A percentile compares a stretch with the other conserved stretches of the same genome.
These are phyloP conservation scores for Melierax canorus DNA, from an alignment of 2,113 vertebrate species.

Conservation along the genomic window DNA sequence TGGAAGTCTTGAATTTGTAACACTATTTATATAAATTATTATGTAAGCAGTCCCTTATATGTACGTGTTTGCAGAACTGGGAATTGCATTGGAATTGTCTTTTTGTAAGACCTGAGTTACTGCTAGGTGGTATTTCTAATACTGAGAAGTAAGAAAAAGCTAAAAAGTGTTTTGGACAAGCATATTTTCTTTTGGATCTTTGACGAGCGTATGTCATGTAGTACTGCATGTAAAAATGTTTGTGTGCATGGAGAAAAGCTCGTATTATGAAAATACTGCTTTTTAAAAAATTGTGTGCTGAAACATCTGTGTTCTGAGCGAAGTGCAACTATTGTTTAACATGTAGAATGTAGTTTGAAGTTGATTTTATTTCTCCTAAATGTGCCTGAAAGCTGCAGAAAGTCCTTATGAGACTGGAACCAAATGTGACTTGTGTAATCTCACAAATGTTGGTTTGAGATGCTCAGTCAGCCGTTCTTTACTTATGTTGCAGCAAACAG, in stretches of 20 bases:
- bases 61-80: slow-evolving; percentile 20
- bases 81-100: slow-evolving; percentile 7
- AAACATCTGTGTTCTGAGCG: slow-evolving; percentile 38
- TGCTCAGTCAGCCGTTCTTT: background rate
- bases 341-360: slow-evolving; percentile 21
- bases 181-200: background rate
- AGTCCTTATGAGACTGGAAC: background rate
- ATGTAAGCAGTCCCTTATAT: slow-evolving; percentile 11
- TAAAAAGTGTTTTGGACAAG: slow-evolving; percentile 26
- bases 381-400: slow-evolving; percentile 31
- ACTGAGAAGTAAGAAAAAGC: slow-evolving; percentile 6
- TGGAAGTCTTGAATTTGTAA: background rate
- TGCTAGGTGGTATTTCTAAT: slow-evolving; percentile 4
- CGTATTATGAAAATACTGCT: background rate
- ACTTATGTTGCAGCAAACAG: background rate
- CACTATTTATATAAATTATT: background rate
- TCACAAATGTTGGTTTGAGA: background rate
- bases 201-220: slow-evolving; percentile 10
- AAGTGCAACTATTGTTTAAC: slow-evolving; percentile 39
- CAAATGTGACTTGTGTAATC: background rate
- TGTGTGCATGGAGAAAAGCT: slow-evolving; percentile 61
- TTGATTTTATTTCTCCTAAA: background rate
- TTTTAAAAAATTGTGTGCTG: slow-evolving; percentile 1
- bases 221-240: slow-evolving; percentile 55
- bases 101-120: background rate